Evolutionary conservation across 1,140 invertebrate species (phyloP).

Genomic region (Cyphomyrmex costatus): DNA sequence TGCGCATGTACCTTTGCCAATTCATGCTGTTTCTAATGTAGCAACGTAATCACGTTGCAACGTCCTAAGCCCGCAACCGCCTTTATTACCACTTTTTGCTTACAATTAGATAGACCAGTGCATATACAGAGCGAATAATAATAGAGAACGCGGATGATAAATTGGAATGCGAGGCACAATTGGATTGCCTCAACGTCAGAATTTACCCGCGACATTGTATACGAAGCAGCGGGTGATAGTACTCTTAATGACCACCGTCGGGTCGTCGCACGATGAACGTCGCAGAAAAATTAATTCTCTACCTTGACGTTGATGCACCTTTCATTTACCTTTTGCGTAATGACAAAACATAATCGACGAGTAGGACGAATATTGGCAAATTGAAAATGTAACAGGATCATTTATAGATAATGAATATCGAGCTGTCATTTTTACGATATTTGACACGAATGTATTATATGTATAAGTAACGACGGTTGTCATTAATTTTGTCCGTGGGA

Average conservation of each 20-base stretch:
- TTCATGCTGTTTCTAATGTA: slow-evolving; percentile 1
- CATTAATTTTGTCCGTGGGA: not conserved
- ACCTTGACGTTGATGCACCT: slow-evolving; percentile 6
- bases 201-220: slow-evolving; percentile 35
- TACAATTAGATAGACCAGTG: not conserved
- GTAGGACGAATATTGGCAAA: slow-evolving; percentile 20
- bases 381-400: not conserved
- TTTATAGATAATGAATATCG: slow-evolving; percentile 14
- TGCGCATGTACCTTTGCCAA: not conserved
- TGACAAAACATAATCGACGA: not conserved
- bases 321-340: slow-evolving; percentile 2
- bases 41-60: slow-evolving; percentile 14
- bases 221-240: slow-evolving; percentile 28
- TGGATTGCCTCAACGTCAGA: slow-evolving; percentile 26
- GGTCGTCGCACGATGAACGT: not conserved
- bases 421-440: not conserved
- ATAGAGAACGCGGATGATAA: slow-evolving; percentile 25
- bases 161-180: slow-evolving; percentile 12
- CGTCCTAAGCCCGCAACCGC: not conserved
- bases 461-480: not conserved
- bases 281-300: slow-evolving; percentile 39
- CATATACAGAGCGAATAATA: not conserved
- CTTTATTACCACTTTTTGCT: slow-evolving; percentile 27
- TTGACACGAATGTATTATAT: not conserved
- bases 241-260: slow-evolving; percentile 29